Base-by-base conservation (phyloP, 2,888 invertebrate species). In the Masnerella sp. region DNA sequence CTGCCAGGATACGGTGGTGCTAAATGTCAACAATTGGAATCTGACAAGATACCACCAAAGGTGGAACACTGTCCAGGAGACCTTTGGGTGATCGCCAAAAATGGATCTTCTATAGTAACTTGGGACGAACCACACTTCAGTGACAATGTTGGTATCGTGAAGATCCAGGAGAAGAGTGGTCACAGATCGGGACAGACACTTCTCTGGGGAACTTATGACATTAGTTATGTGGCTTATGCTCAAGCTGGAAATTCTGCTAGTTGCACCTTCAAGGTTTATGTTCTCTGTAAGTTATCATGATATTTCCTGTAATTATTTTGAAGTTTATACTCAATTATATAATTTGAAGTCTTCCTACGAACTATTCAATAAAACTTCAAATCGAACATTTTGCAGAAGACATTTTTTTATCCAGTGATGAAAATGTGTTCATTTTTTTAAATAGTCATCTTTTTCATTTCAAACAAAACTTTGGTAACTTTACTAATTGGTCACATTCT, bases 121-220 rank as follows among this genome's bases (percentile, higher is more conserved):
- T 97, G 97, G 97, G 96, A 97, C 83, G 95, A 96, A 78, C 97
- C 97, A 0, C 92, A 93, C 70, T 97, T 97, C 84, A 94, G 93
- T 77, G 97, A 97, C 82, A 96, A 97, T 82, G 93, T 96, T 38
- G 95, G 93, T 2, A 91, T 96, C 2, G 91, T 91, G 0, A 93
- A 90, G 83, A 90, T 96, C 9, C 91, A 94, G 73, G 96, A 96
- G 83, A 94, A 93, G 81, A 95, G 93, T 83, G 96, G 95, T 25
- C 96, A 96, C 82, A 90, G 93, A 73, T 94, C 96, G 1, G 96
- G 96, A 17, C 95, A 96, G 83, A 96, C 95, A 0, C 89, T 96
- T 1, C 90, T 95, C 7, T 96, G 96, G 96, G 96, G 96, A 79
- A 92, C 93, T n/a, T 96, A 96, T 79, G 95, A 95, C 77, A 94